Percentiles rank a stretch among this genome's conserved stretches.
These are phyloP conservation scores for Drosophila aldrichi DNA, from an alignment of 2,888 invertebrate species.

Conservation along the genomic window DNA sequence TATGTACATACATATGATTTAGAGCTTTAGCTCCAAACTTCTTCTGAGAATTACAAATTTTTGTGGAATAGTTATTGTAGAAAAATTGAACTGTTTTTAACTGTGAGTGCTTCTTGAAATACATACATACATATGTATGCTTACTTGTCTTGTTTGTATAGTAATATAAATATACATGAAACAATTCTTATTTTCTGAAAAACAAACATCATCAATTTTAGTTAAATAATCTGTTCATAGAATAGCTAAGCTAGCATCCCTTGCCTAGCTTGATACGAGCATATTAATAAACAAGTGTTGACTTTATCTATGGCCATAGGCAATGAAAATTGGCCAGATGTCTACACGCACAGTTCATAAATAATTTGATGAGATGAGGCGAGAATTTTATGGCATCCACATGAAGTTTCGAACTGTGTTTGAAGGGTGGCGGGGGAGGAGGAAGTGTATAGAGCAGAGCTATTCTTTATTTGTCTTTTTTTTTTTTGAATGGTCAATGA, in stretches of 20 bases:
- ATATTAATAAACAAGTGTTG: constrained; percentile 27
- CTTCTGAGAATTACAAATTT: no score
- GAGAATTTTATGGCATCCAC: constrained; percentile 28
- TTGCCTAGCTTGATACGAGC: not conserved
- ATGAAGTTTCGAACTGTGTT: constrained; percentile 10
- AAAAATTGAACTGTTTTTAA: no score
- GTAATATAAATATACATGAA: no score
- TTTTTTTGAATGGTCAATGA: constrained; percentile 23
- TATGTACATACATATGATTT: no score
- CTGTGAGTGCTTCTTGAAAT: no score
- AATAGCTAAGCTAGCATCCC: not conserved
- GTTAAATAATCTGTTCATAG: not conserved
- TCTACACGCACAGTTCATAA: constrained; percentile 19
- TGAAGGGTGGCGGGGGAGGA: not conserved
- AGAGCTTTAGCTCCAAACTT: no score
- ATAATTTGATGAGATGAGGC: constrained; percentile 19
- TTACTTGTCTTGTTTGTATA: no score
- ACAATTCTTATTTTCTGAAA: no score
- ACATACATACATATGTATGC: no score
- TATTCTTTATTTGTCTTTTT: constrained; percentile 15
- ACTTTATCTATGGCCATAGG: constrained; percentile 15
- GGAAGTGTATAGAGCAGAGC: constrained; percentile 7
- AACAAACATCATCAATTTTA: not conserved
- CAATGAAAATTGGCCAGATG: constrained; percentile 22
- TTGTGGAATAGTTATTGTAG: no score